Evolutionary conservation across 1,140 invertebrate genomes (phyloP).

Genomic region (Thaumetopoea pityocampa): DNA sequence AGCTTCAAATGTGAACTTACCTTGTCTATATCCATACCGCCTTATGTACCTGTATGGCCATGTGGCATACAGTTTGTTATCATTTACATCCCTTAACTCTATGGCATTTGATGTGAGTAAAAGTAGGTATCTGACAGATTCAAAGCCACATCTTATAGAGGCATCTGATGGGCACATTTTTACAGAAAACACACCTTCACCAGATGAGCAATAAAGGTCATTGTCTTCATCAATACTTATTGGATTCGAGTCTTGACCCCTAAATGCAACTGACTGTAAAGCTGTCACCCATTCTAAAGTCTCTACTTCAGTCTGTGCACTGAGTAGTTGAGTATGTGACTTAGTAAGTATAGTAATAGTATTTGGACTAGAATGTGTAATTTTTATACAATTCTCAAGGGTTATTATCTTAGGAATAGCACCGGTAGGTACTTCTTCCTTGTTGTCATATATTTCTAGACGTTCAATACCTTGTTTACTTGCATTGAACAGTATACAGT

Average conservation of each 20-base stretch:
- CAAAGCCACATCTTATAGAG: constrained; percentile 84
- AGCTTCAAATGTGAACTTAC: constrained; percentile 93
- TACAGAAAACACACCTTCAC: constrained; percentile 87
- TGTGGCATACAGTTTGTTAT: constrained; percentile 81
- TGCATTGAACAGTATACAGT: constrained; percentile 85
- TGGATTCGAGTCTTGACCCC: constrained; percentile 78
- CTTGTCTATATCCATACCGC: constrained; percentile 87
- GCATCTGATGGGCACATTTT: constrained; percentile 87
- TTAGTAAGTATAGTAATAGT: constrained; percentile 84
- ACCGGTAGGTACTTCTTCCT: constrained; percentile 81
- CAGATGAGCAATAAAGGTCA: constrained; percentile 89
- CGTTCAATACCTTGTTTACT: constrained; percentile 90
- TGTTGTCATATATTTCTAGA: constrained; percentile 88
- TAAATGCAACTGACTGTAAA: constrained; percentile 89
- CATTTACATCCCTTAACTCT: constrained; percentile 82
- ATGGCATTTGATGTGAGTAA: constrained; percentile 84
- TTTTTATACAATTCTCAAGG: constrained; percentile 90
- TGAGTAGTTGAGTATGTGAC: constrained; percentile 82
- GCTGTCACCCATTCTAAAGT: constrained; percentile 86
- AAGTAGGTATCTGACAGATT: constrained; percentile 83
- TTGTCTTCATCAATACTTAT: constrained; percentile 89
- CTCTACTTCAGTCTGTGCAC: constrained; percentile 82
- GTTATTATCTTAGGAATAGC: constrained; percentile 85
- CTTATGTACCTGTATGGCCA: constrained; percentile 93
- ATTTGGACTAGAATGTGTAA: constrained; percentile 80